Evolutionary conservation across 2,113 vertebrate species (phyloP).

Genomic region (Ctenodactylus gundi): DNA sequence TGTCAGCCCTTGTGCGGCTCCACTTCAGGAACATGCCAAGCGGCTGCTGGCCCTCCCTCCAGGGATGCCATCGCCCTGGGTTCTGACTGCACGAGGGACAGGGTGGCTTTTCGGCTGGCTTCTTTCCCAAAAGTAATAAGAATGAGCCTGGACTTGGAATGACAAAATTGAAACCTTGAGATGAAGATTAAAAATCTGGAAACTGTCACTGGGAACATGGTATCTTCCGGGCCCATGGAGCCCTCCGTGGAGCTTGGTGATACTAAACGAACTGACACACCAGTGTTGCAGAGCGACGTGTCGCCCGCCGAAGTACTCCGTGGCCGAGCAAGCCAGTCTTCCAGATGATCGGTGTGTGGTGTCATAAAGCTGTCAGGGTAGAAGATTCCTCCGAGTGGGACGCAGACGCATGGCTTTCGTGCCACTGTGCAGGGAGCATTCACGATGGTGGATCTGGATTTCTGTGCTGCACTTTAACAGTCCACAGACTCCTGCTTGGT

Average conservation of each 20-base stretch:
- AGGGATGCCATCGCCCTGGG: background rate
- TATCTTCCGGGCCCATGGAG: background rate
- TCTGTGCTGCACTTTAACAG: background rate
- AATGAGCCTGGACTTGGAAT: background rate
- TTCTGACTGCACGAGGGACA: background rate
- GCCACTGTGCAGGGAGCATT: background rate
- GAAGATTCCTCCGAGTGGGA: background rate
- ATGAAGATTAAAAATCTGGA: background rate
- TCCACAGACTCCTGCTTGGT: background rate
- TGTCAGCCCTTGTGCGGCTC: too few relatives aligned
- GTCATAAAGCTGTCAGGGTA: too few relatives aligned
- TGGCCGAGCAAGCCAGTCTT: background rate
- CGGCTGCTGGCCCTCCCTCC: background rate
- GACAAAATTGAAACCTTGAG: background rate
- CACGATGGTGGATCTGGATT: background rate
- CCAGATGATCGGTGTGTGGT: background rate
- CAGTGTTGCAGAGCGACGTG: background rate
- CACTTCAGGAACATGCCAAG: background rate
- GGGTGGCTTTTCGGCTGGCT: background rate
- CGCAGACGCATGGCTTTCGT: too few relatives aligned
- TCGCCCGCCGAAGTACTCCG: background rate
- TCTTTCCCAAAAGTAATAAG: background rate
- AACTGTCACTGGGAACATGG: background rate
- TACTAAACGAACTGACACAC: background rate
- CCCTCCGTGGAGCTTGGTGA: background rate